phyloP scores from a whole-genome alignment of 1,140 invertebrate species.

The Telenomus remus region DNA sequence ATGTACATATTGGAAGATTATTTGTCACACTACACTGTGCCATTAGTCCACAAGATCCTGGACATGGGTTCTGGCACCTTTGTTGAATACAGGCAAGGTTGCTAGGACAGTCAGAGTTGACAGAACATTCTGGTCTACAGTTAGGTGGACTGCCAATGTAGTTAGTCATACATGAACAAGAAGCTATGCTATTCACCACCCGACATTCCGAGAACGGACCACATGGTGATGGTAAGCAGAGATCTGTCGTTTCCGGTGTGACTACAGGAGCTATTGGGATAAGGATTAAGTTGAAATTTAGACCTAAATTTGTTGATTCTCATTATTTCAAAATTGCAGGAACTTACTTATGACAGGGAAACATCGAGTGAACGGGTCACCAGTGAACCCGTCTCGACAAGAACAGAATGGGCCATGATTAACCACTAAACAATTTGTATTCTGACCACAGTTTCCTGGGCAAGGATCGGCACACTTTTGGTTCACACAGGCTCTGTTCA shows the following conservation, averaged over 20 bases:
- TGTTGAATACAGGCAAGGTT: constrained; percentile 79
- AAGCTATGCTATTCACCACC: constrained; percentile 77
- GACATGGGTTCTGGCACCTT: constrained; percentile 83
- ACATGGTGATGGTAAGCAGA: constrained; percentile 82
- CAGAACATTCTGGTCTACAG: constrained; percentile 82
- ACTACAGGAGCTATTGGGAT: neutral
- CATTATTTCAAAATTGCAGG: too few relatives aligned
- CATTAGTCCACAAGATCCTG: constrained; percentile 81
- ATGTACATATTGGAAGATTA: constrained; percentile 81
- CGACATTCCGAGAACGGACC: constrained; percentile 82
- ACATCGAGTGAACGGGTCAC: constrained; percentile 77
- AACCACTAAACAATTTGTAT: constrained; percentile 69
- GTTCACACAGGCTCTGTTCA: constrained; percentile 71
- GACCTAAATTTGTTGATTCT: too few relatives aligned
- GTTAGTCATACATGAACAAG: constrained; percentile 77
- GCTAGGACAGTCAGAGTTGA: constrained; percentile 80
- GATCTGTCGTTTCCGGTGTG: constrained; percentile 67
- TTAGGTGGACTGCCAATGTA: constrained; percentile 82
- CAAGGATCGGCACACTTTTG: constrained; percentile 74
- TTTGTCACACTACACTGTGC: constrained; percentile 80
- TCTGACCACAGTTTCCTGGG: constrained; percentile 74
- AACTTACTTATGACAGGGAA: constrained; percentile 61
- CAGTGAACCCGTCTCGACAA: constrained; percentile 70
- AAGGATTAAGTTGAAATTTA: too few relatives aligned
- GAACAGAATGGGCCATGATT: constrained; percentile 74